A percentile compares a stretch with the other conserved stretches of the same genome.
phyloP scores from a whole-genome alignment of 2,797 vertebrate species.

The Prionace glauca region DNA sequence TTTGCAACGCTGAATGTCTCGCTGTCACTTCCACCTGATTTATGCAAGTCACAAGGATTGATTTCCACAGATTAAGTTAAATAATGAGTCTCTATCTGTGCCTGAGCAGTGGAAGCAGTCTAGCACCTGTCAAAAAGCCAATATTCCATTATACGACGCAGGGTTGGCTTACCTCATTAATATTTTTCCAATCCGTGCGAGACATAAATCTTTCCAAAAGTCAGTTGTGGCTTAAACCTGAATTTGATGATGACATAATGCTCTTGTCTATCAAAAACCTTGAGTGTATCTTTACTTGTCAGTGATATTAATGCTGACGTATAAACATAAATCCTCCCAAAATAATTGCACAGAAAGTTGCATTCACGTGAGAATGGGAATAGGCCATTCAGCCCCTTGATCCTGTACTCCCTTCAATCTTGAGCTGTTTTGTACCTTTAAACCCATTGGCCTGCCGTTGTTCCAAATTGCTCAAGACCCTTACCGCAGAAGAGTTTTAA shows the following conservation, averaged over 20 bases:
- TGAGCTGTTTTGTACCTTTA: neutral
- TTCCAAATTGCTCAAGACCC: neutral
- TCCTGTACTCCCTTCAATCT: neutral
- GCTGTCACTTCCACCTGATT: neutral
- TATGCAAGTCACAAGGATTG: neutral
- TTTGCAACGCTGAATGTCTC: neutral
- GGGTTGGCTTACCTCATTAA: neutral
- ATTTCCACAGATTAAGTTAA: neutral
- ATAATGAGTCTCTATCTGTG: neutral
- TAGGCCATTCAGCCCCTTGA: neutral
- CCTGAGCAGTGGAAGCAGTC: neutral
- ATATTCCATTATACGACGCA: neutral
- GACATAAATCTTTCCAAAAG: neutral
- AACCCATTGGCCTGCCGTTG: neutral
- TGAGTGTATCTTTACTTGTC: neutral
- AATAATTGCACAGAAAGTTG: neutral
- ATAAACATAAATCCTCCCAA: neutral
- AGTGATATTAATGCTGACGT: neutral
- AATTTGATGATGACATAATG: neutral
- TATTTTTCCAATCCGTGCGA: neutral
- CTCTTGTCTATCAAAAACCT: neutral
- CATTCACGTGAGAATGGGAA: neutral
- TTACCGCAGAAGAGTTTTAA: neutral
- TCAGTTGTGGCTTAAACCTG: neutral
- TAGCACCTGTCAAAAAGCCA: neutral